A percentile compares a stretch with the other conserved stretches of the same genome.
Evolutionary conservation across 2,797 vertebrate genomes (phyloP).

Genomic region (Heliangelus exortis): DNA sequence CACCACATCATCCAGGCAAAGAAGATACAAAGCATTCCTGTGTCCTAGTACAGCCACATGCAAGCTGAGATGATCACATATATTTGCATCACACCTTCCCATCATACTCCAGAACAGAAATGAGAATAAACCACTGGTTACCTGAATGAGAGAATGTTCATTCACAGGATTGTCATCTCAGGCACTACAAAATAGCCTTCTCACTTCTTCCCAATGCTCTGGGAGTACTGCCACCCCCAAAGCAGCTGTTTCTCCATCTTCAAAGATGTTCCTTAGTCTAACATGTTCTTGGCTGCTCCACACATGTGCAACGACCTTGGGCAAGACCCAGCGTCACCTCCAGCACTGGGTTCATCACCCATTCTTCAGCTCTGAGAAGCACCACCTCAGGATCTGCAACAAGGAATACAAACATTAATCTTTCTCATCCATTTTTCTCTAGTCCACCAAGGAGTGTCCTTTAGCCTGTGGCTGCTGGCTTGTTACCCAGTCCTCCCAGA

Average conservation of each 20-base stretch:
- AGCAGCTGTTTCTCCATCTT: background rate
- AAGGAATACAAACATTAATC: background rate
- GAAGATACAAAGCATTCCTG: fast-evolving
- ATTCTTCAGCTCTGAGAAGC: background rate
- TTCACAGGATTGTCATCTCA: background rate
- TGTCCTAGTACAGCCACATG: background rate
- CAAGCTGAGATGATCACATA: background rate
- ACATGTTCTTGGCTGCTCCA: background rate
- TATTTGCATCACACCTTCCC: background rate
- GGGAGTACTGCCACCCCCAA: background rate
- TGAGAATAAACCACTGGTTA: background rate
- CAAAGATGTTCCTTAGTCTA: background rate
- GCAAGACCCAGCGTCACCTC: background rate
- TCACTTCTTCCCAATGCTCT: background rate
- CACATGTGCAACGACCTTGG: background rate
- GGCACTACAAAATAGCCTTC: background rate
- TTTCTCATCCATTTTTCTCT: background rate
- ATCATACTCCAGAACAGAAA: background rate
- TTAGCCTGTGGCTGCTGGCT: background rate
- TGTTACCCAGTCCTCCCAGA: background rate
- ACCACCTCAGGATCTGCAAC: background rate
- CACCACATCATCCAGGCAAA: background rate
- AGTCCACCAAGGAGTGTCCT: background rate
- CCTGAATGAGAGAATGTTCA: background rate
- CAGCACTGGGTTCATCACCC: fast-evolving